phyloP scores from a whole-genome alignment of 2,888 invertebrate genomes.

The Cerastoderma edule region DNA sequence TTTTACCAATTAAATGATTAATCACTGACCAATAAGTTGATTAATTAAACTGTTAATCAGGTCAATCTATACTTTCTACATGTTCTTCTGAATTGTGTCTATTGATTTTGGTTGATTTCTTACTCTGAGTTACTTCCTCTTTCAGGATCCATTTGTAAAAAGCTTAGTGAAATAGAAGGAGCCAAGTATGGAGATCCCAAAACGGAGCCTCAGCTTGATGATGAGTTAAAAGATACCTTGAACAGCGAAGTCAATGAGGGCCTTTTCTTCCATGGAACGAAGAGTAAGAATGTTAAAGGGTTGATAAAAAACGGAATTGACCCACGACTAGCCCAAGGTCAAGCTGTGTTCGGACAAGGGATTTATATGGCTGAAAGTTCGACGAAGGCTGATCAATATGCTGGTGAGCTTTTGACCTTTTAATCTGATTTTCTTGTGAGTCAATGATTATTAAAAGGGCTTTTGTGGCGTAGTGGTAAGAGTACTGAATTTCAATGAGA shows the following conservation, averaged over 20 bases:
- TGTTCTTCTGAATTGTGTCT: too few relatives aligned
- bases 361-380: slow-evolving; percentile 71
- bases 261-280: slow-evolving; percentile 70
- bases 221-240: slow-evolving; percentile 25
- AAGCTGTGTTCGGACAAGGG: slow-evolving; percentile 64
- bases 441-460: too few relatives aligned
- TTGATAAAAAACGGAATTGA: slow-evolving; percentile 63
- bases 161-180: slow-evolving; percentile 13
- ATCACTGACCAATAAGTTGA: too few relatives aligned
- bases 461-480: too few relatives aligned
- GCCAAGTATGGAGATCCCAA: slow-evolving; percentile 33
- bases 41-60: too few relatives aligned
- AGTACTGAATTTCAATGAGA: too few relatives aligned
- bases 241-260: slow-evolving; percentile 69
- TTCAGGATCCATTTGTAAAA: slow-evolving; percentile 37
- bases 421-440: too few relatives aligned
- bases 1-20: too few relatives aligned
- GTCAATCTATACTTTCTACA: too few relatives aligned
- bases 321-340: slow-evolving; percentile 50
- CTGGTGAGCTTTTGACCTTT: slow-evolving; percentile 63
- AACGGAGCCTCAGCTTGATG: slow-evolving; percentile 26
- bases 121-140: too few relatives aligned
- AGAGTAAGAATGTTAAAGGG: slow-evolving; percentile 39
- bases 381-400: slow-evolving; percentile 73
- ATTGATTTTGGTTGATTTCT: too few relatives aligned